Conservation (phyloP, 2,888 invertebrate species). For the Brachynemurus nebulosus region DNA sequence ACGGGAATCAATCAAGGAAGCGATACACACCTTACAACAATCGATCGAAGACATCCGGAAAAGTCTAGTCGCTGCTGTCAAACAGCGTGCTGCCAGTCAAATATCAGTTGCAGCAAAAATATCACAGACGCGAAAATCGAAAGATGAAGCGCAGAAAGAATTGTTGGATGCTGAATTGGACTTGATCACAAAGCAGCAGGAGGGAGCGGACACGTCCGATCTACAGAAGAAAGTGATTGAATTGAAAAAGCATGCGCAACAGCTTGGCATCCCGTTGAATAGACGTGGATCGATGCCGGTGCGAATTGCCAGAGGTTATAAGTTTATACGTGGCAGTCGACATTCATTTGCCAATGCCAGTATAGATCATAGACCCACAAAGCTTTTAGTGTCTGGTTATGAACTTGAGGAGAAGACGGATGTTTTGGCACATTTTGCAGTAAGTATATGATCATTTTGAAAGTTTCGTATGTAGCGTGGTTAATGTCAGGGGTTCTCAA, state of each 20-base stretch:
- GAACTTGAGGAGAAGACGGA: conserved; percentile 69
- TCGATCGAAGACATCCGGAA: conserved; percentile 67
- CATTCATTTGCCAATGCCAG: conserved; percentile 22
- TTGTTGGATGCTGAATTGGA: conserved; percentile 85
- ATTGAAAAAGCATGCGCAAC: conserved; percentile 44
- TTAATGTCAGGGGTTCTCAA: no score
- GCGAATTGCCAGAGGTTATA: conserved; percentile 8
- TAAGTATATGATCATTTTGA: conserved; percentile 38
- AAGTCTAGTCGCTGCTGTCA: conserved; percentile 38
- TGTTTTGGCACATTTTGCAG: conserved; percentile 70
- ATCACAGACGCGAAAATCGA: conserved; percentile 42
- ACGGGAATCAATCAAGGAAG: conserved; percentile 57
- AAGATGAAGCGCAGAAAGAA: conserved; percentile 76
- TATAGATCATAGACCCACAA: conserved; percentile 76
- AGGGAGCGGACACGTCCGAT: conserved; percentile 75
- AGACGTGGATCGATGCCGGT: conserved; percentile 3
- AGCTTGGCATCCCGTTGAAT: conserved; percentile 26
- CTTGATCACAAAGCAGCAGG: conserved; percentile 71
- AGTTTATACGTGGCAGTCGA: conserved; percentile 2
- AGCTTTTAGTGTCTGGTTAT: conserved; percentile 77
- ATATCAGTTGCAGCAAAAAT: conserved; percentile 12
- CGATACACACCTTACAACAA: conserved; percentile 70
- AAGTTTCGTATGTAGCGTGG: no score
- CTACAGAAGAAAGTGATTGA: conserved; percentile 65
- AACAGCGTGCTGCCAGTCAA: conserved; percentile 11